Conservation (phyloP, 2,113 vertebrate genomes). For the Cisticola juncidis region DNA sequence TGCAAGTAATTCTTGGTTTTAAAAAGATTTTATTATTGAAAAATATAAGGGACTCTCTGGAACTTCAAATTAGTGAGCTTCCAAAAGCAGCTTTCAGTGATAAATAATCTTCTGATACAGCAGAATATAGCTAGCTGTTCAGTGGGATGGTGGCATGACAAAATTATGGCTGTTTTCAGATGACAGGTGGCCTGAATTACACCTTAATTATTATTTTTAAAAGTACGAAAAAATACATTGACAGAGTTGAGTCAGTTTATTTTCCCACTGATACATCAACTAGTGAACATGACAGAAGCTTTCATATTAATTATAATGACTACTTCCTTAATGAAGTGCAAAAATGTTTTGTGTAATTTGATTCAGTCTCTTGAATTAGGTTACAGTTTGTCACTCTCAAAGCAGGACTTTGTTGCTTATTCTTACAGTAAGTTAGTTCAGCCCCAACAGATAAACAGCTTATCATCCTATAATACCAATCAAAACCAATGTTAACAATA, state of each 20-base stretch:
- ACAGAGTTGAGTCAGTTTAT: constrained; percentile 3
- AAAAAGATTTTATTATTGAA: neutral
- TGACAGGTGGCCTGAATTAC: neutral
- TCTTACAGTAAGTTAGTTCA: constrained; percentile 16
- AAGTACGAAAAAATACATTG: constrained; percentile 18
- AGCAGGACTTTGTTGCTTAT: constrained; percentile 29
- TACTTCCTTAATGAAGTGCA: constrained; percentile 61
- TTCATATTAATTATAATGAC: constrained; percentile 54
- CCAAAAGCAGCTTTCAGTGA: neutral
- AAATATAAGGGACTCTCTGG: neutral
- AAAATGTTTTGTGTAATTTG: constrained; percentile 53
- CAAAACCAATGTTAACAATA: neutral
- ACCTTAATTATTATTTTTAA: constrained; percentile 30
- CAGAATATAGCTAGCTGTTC: neutral
- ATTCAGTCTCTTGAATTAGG: constrained; percentile 54
- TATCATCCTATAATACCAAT: neutral
- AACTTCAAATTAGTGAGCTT: neutral
- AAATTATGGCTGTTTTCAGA: neutral
- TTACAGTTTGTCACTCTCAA: constrained; percentile 54
- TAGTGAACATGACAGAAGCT: constrained; percentile 37
- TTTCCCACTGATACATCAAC: constrained; percentile 39
- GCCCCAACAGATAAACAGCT: constrained; percentile 21
- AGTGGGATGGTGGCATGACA: neutral
- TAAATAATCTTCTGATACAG: neutral
- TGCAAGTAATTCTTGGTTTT: neutral